Evolutionary conservation across 2,888 invertebrate species (phyloP), one percentile per base, ranked within the genome.

Genomic region (Orthosia cruda): DNA sequence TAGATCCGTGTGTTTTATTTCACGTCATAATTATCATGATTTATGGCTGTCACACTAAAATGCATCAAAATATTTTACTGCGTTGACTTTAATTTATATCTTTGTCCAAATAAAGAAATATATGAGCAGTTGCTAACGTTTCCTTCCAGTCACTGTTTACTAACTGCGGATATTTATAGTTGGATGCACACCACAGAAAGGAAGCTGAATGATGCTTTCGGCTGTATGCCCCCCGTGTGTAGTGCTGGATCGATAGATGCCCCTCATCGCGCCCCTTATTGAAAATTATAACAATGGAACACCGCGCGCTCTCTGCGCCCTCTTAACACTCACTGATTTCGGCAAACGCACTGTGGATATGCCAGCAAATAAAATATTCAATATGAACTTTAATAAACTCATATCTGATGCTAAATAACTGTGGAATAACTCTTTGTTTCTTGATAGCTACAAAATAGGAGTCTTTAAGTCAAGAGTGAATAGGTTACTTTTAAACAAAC

Each of bases 251-350:
- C 94, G 96, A 96, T 96, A 95, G 95, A 94, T 95, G 95, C 96
- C 96, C 96, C 95, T 95, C 96, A 95, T 95, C 93, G 95, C 94
- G 93, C 96, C 96, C 96, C 96, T 96, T 96, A 96, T 96, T 96
- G 96, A 96, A 96, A 96, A 96, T 96, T 96, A 96, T 96, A 96
- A 96, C 96, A 96, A 96, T 96, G 96, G 95, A 95, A 94, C 96
- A 96, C 96, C 94, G 91, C 94, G 92, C 92, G 90, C 94, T 90
- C 89, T 88, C 87, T 80, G 90, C 91, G 92, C 93, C 96, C 96
- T 96, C 96, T 96, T 96, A 96, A 96, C 96, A 96, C 95, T 96
- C 96, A 95, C 96, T 96, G 96, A 96, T 96, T 96, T 96, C 92
- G 94, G 95, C 88, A 89, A 89, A 92, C 88, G 90, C 87, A 91